Conservation (phyloP, 2,113 vertebrate genomes). For the Notechis scutatus region DNA sequence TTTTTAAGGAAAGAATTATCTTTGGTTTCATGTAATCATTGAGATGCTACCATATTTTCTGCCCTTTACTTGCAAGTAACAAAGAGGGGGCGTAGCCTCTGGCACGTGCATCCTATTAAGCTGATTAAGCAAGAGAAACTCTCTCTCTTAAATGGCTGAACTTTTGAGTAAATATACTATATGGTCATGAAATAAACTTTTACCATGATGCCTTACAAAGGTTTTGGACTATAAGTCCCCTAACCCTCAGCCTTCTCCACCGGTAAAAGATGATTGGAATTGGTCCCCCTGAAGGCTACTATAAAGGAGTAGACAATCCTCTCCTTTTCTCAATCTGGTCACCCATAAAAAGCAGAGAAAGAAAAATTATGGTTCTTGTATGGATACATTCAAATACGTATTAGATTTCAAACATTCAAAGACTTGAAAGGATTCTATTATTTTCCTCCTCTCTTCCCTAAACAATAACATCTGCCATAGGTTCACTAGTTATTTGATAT, state of each 20-base stretch:
- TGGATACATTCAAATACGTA: neutral
- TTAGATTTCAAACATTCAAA: conserved; percentile 36
- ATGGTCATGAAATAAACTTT: neutral
- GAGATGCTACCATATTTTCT: neutral
- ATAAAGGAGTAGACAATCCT: neutral
- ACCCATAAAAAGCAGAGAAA: neutral
- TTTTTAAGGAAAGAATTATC: neutral
- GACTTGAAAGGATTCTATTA: neutral
- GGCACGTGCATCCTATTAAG: neutral
- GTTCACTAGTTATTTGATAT: conserved; percentile 20
- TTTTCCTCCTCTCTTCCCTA: conserved; percentile 15
- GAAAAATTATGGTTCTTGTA: conserved; percentile 33
- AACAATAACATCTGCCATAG: conserved; percentile 26
- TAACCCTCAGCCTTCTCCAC: neutral
- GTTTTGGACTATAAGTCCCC: neutral
- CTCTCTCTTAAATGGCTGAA: neutral
- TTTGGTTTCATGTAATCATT: neutral
- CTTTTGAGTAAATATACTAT: neutral
- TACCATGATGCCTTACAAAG: neutral
- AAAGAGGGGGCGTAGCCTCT: neutral
- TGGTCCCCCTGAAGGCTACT: neutral
- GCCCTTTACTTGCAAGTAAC: neutral
- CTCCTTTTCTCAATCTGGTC: neutral
- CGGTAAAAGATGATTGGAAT: neutral
- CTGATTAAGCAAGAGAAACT: neutral